Evolutionary conservation across 2,113 vertebrate species (phyloP).

Genomic region (Pygoscelis antarcticus): DNA sequence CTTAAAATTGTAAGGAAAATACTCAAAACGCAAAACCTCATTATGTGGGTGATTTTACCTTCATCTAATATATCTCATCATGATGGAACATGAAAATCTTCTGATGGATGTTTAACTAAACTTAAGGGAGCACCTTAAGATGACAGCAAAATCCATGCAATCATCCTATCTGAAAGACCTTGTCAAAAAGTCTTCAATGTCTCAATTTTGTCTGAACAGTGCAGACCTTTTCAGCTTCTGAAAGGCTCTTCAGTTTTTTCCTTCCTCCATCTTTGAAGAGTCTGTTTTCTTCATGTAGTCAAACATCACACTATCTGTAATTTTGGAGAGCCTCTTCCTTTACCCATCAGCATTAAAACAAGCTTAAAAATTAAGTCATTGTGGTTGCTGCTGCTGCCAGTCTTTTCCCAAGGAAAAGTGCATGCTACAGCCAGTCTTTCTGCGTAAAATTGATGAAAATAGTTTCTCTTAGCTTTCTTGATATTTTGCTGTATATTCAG

Average conservation of each 20-base stretch:
- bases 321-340: not conserved
- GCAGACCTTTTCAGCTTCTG: not conserved
- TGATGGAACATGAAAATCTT: not conserved
- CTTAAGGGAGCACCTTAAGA: not conserved
- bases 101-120: not conserved
- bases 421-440: not conserved
- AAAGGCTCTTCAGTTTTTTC: not conserved
- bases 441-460: not conserved
- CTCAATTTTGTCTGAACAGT: not conserved
- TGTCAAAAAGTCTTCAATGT: not conserved
- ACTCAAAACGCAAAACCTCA: not conserved
- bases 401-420: not conserved
- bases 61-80: not conserved
- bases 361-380: not conserved
- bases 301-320: not conserved
- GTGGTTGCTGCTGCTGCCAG: not conserved
- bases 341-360: not conserved
- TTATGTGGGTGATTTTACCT: not conserved
- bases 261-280: not conserved
- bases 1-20: not conserved
- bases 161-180: not conserved
- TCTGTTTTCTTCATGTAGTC: not conserved
- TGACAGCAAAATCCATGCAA: not conserved
- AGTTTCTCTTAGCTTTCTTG: not conserved
- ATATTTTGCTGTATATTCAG: not conserved